Percentiles rank a stretch among this genome's conserved stretches.
Conservation (phyloP, 2,113 vertebrate genomes). For the Smithornis capensis region DNA sequence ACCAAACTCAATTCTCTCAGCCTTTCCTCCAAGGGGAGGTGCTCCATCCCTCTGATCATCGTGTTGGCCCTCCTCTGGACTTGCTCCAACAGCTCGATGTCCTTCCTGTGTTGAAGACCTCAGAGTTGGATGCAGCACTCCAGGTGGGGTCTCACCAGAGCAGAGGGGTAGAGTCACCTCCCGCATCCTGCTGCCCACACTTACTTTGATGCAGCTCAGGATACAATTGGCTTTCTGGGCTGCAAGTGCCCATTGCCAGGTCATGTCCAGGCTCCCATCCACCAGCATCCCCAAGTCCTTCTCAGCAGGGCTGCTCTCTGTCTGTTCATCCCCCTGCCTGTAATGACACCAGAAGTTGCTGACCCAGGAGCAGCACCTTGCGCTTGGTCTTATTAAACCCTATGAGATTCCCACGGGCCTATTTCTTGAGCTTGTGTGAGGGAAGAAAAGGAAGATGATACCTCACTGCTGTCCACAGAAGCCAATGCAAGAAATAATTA, state of each 20-base stretch:
- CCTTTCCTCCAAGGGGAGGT: background rate
- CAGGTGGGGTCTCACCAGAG: background rate
- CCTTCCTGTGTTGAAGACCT: background rate
- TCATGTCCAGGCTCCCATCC: background rate
- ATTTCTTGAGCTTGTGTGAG: background rate
- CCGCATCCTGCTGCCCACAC: accelerated
- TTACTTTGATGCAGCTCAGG: background rate
- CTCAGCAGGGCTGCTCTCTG: background rate
- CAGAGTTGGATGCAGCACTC: background rate
- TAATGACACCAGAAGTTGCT: background rate
- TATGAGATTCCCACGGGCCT: background rate
- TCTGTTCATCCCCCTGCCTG: background rate
- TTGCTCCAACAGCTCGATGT: accelerated
- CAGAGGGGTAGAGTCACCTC: background rate
- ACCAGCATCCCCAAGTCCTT: background rate
- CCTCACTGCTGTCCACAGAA: background rate
- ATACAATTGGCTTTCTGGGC: accelerated
- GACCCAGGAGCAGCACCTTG: background rate
- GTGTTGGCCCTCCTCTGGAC: background rate
- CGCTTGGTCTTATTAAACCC: background rate
- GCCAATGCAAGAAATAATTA: background rate
- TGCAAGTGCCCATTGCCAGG: accelerated
- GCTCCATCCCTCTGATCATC: background rate
- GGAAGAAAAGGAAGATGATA: background rate
- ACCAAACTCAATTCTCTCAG: background rate